These are phyloP conservation scores for Turritopsis rubra DNA, from an alignment of 30 jellyfish, hydroid and myxozoan species.

Conservation along the genomic window DNA sequence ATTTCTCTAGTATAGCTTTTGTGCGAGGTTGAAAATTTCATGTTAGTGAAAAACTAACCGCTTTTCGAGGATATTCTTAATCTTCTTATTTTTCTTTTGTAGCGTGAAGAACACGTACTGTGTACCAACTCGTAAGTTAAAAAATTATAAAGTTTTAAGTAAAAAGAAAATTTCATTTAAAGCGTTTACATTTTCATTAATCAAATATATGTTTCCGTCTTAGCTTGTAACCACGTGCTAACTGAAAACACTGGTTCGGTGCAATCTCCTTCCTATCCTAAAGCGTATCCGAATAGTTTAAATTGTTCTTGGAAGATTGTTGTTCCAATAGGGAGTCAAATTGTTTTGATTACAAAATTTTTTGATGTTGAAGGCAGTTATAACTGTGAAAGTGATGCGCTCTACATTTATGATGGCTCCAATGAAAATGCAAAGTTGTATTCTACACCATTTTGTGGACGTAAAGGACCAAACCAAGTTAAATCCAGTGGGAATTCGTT, in stretches of 20 bases:
- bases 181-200: not conserved
- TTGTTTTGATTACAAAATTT: slow-evolving; percentile 33
- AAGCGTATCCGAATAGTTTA: slow-evolving; percentile 45
- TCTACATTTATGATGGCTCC: slow-evolving; percentile 75
- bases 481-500: slow-evolving; percentile 46
- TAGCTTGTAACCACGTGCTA: not conserved
- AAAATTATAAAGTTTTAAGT: no score
- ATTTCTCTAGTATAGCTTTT: no score
- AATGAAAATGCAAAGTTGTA: slow-evolving; percentile 45
- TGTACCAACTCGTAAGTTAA: not conserved
- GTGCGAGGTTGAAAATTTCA: not conserved
- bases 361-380: slow-evolving; percentile 58
- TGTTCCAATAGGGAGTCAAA: slow-evolving; percentile 52
- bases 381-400: slow-evolving; percentile 56
- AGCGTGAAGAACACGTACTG: not conserved
- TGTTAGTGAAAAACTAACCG: not conserved
- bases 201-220: not conserved
- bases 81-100: not conserved
- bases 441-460: slow-evolving; percentile 61
- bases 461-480: slow-evolving; percentile 40
- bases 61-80: not conserved
- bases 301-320: slow-evolving; percentile 75
- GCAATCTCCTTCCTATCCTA: slow-evolving; percentile 68
- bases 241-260: slow-evolving; percentile 29
- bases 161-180: not conserved